Evolutionary conservation across 2,113 vertebrate species (phyloP).

Genomic region (Lagopus muta): DNA sequence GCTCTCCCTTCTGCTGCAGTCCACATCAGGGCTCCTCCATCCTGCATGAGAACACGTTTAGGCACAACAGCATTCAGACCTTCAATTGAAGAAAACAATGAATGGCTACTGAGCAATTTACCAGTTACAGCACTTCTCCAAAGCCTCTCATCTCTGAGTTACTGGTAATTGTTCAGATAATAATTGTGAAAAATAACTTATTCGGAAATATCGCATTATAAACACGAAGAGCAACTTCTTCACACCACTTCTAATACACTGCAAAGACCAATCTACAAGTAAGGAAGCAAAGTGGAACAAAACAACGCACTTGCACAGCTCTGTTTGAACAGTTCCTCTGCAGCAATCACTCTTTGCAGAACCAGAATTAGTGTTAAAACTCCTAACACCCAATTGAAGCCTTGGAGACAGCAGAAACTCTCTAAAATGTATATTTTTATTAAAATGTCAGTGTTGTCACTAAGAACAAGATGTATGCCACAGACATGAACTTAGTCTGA

Average conservation of each 20-base stretch:
- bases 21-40: accelerated
- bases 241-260: background rate
- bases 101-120: background rate
- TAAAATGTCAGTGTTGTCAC: background rate
- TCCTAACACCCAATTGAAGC: background rate
- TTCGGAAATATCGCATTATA: background rate
- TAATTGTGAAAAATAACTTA: background rate
- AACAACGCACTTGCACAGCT: background rate
- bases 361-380: background rate
- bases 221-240: background rate
- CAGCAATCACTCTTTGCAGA: background rate
- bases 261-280: background rate
- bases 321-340: background rate
- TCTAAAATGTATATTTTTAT: background rate
- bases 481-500: background rate
- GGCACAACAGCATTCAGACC: background rate
- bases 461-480: background rate
- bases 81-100: background rate
- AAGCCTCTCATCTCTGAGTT: background rate
- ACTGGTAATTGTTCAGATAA: background rate
- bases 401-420: background rate
- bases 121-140: background rate
- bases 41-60: background rate
- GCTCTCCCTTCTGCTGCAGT: accelerated
- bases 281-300: background rate